Evolutionary conservation across 2,113 vertebrate genomes (phyloP), one percentile per base, ranked within the genome.

Genomic region (Mugil cephalus): DNA sequence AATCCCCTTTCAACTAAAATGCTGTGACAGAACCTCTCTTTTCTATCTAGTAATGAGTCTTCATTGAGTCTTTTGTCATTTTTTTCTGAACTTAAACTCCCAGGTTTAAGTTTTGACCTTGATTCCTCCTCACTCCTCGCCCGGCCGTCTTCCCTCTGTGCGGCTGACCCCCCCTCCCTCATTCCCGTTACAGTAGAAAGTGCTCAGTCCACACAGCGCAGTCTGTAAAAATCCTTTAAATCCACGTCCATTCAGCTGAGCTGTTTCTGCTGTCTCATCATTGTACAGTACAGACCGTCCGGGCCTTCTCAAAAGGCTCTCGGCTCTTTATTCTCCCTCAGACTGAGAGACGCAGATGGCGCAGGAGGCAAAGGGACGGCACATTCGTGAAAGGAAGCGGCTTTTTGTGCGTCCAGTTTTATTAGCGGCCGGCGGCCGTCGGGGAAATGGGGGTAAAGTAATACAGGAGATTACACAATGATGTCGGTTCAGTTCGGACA

Each of bases 241-340:
- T 74, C 79, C 83, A 79, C 70, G 43, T 84, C 85, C 58, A 79
- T 82, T 87, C 83, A 87, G 24, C 1, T n/a, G 50, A 61, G 77
- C 66, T 80, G 81, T 83, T 91, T 89, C 80, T 87, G 88, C 90
- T 83, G 86, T 47, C 74, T 90, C 88, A 90, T 90, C 90, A 87
- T 85, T 87, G 74, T 90, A 66, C 77, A 19, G 82, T 50, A 46
- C 77, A 35, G 80, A 71, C 69, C 55, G 75, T 69, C 52, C 66
- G 42, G 64, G 39, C 42, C 2, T 1, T 46, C 24, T 74, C 78
- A 76, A 82, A 87, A 74, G 74, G 24, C 60, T 75, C 54, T 52
- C 10, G 6, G 12, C 48, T 48, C 80, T 85, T 82, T 83, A 82
- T 86, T 80, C 70, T 45, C 53, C 40, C 15, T 17, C 61, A 56